A percentile compares a stretch with the other conserved stretches of the same genome.
These are phyloP conservation scores for Hylomyscus alleni DNA, from an alignment of 2,797 vertebrate genomes.

Conservation along the genomic window DNA sequence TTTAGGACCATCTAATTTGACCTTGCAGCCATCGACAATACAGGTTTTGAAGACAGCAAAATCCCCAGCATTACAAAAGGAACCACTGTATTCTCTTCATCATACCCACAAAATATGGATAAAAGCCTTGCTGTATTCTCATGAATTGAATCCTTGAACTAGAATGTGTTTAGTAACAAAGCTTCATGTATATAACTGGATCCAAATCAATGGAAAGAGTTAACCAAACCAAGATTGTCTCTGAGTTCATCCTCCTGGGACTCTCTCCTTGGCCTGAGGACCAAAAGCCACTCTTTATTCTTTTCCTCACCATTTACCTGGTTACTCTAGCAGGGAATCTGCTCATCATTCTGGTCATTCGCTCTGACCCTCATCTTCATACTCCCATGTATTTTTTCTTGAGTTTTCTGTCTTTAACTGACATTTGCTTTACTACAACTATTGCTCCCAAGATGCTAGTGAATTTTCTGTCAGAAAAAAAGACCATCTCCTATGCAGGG, in stretches of 20 bases:
- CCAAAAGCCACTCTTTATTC: slow-evolving; percentile 56
- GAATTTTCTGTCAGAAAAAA: slow-evolving; percentile 75
- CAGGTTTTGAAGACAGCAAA: neutral
- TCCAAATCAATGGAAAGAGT: neutral
- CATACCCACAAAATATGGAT: neutral
- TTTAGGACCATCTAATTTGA: neutral
- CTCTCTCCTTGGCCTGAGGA: slow-evolving; percentile 48
- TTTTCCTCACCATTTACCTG: slow-evolving; percentile 69
- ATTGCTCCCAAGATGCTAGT: slow-evolving; percentile 73
- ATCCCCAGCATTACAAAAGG: neutral
- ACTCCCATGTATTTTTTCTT: slow-evolving; percentile 77
- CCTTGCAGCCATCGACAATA: neutral
- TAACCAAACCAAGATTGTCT: slow-evolving; percentile 51
- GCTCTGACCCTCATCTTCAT: slow-evolving; percentile 27
- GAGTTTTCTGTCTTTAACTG: slow-evolving; percentile 65
- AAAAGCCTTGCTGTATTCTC: neutral
- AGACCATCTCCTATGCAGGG: slow-evolving; percentile 76
- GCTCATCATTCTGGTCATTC: slow-evolving; percentile 71
- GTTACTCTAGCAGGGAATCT: slow-evolving; percentile 67
- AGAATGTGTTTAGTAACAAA: neutral
- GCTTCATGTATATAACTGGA: neutral
- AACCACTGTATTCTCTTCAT: neutral
- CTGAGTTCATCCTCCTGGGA: slow-evolving; percentile 70
- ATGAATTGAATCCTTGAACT: neutral
- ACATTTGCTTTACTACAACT: slow-evolving; percentile 71